Evolutionary conservation across 1,140 invertebrate species (phyloP), one percentile per base, ranked within the genome.

Genomic region (Pissodes strobi): DNA sequence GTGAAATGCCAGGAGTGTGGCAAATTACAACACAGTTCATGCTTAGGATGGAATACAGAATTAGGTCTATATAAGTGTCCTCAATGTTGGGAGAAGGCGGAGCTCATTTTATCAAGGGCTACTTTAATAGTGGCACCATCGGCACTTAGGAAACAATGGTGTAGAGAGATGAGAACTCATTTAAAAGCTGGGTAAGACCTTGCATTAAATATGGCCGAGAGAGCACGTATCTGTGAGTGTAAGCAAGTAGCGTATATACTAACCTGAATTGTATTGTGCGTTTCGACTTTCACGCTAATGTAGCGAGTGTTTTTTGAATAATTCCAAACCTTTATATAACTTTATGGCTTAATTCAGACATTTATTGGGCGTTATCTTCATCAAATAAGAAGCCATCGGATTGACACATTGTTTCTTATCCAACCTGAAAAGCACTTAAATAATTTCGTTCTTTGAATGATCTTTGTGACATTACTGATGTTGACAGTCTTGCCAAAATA

Each of bases 61-160:
- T 43, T 69, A 68, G 79, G 66, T 25, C 72, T 51, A 3, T 88
- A 86, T 68, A 74, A 78, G 25, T 90, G 88, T 77, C 86, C 87
- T 1, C 84, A 87, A 66, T 90, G 88, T 74, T 86, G 84, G 81
- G 78, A 79, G 8, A 71, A 80, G 30, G 70, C 79, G 62, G 77
- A 43, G 77, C 77, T 77, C 18, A 69, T 90, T 0, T 73, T 79
- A 30, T 84, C 86, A 0, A 78, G 80, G 25, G 84, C 86, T 2
- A 92, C 90, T 2, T 78, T 93, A 23, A 91, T 93, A 66, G 85
- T 93, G n/a, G 83, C 88, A 0, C 91, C 91, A 17, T 69, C 71
- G 8, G 81, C 85, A 27, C 89, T 93, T 18, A 81, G 82, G 56
- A 78, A 83, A 63, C 90, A 93, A 75, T 93, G 91, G 91, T 78